Evolutionary conservation across 2,797 vertebrate species (phyloP).

Genomic region (Ambastaia sidthimunki): DNA sequence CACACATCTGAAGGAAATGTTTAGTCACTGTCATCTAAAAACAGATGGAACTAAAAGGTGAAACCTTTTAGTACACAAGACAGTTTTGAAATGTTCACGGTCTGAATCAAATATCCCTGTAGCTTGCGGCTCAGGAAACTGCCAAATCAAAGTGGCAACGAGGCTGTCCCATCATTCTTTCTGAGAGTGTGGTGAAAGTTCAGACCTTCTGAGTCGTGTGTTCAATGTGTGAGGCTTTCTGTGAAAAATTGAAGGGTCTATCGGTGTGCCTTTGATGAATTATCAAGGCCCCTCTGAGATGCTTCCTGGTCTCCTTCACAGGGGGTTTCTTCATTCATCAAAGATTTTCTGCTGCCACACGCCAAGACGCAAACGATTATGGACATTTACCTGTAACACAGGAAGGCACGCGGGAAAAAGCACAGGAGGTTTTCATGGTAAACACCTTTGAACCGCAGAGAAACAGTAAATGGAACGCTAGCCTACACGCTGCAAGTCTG

Average conservation of each 20-base stretch:
- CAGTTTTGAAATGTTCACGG: constrained; percentile 31
- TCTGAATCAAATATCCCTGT: constrained; percentile 29
- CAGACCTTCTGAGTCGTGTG: background rate
- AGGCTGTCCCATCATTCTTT: constrained; percentile 45
- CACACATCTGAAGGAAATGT: constrained; percentile 2
- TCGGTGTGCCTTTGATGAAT: constrained; percentile 68
- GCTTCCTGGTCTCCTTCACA: constrained; percentile 46
- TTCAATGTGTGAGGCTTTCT: constrained; percentile 46
- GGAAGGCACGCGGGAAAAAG: constrained; percentile 34
- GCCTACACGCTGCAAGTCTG: constrained; percentile 28
- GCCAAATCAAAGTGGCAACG: background rate
- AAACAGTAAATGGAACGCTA: constrained; percentile 61
- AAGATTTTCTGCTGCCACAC: constrained; percentile 53
- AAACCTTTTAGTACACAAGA: constrained; percentile 32
- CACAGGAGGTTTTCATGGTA: constrained; percentile 56
- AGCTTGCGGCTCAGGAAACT: constrained; percentile 5
- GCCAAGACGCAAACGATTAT: constrained; percentile 48
- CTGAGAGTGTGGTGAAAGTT: constrained; percentile 22
- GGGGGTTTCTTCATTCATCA: constrained; percentile 59
- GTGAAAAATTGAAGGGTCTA: constrained; percentile 44
- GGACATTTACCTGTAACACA: constrained; percentile 61
- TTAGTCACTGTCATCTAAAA: constrained; percentile 27
- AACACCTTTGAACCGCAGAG: constrained; percentile 62
- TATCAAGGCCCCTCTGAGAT: constrained; percentile 54
- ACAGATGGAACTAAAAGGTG: constrained; percentile 24